A percentile compares a stretch with the other conserved stretches of the same genome.
Evolutionary conservation across 2,113 vertebrate genomes (phyloP).

Genomic region (Struthidea cinerea): DNA sequence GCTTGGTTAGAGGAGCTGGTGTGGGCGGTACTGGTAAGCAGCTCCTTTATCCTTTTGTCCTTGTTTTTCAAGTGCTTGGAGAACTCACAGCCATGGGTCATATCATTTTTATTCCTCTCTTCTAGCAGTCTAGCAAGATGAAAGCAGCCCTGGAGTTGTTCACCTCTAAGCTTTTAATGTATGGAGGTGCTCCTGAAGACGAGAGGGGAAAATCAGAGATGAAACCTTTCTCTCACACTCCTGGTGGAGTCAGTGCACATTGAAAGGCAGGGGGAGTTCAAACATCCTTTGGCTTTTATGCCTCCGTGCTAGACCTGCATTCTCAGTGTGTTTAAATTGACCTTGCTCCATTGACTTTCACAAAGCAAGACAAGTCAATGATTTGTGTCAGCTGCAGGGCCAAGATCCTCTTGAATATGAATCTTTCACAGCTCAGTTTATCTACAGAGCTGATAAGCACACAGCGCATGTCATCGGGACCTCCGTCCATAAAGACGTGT

Average conservation of each 20-base stretch:
- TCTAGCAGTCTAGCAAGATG: neutral
- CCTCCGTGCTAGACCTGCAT: fast-evolving
- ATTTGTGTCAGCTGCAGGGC: neutral
- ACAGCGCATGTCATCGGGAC: neutral
- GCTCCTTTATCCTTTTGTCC: conserved; percentile 20
- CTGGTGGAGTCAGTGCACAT: neutral
- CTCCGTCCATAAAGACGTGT: fast-evolving
- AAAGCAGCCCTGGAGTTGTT: neutral
- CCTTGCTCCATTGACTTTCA: neutral
- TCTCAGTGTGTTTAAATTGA: neutral
- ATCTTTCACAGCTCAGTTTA: neutral
- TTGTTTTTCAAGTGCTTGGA: conserved; percentile 10
- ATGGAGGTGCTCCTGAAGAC: neutral
- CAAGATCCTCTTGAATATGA: neutral
- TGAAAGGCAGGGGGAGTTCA: neutral
- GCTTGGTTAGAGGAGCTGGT: neutral
- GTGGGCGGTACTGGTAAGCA: neutral
- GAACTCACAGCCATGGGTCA: neutral
- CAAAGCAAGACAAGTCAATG: neutral
- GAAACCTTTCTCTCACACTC: neutral
- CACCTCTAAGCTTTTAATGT: neutral
- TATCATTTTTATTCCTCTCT: neutral
- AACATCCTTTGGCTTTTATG: neutral
- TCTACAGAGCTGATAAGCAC: neutral
- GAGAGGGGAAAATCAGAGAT: neutral